A percentile compares a stretch with the other conserved stretches of the same genome.
Conservation (phyloP, 1,140 invertebrate genomes). For the Drosophila lacteicornis region DNA sequence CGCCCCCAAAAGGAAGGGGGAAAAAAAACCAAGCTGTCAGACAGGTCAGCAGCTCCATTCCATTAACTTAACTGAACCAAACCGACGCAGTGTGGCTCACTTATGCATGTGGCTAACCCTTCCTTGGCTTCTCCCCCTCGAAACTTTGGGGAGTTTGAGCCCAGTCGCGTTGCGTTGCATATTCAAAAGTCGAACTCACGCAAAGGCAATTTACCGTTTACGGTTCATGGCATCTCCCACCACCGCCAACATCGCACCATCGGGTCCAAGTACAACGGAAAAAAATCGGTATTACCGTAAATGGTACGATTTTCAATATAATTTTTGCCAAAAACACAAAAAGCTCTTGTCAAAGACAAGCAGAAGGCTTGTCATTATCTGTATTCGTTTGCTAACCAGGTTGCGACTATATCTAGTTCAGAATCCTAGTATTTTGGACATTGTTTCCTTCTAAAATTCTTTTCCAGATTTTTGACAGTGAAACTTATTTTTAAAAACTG, state of each 20-base stretch:
- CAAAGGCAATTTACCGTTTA: slow-evolving; percentile 77
- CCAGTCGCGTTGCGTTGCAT: slow-evolving; percentile 21
- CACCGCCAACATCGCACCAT: slow-evolving; percentile 18
- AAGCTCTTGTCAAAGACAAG: no score
- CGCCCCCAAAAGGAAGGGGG: slow-evolving; percentile 12
- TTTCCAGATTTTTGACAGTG: no score
- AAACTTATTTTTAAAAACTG: no score
- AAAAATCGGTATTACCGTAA: background rate
- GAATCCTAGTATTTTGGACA: background rate
- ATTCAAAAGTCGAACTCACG: slow-evolving; percentile 63
- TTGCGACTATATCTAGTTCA: background rate
- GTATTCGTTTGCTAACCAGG: background rate
- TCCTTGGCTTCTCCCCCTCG: background rate
- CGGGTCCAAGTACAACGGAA: background rate
- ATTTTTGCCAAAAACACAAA: background rate
- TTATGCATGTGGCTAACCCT: slow-evolving; percentile 38
- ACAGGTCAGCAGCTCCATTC: slow-evolving; percentile 47
- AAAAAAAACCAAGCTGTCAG: slow-evolving; percentile 9
- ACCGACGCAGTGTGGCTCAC: slow-evolving; percentile 20
- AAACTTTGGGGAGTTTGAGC: background rate
- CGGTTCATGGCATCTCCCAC: slow-evolving; percentile 63
- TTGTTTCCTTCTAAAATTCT: background rate
- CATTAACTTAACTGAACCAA: slow-evolving; percentile 31
- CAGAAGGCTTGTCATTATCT: no score
- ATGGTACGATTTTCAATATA: background rate